These are phyloP conservation scores for Leptinotarsa peninsularis DNA, from an alignment of 2,888 invertebrate genomes.

Conservation along the genomic window DNA sequence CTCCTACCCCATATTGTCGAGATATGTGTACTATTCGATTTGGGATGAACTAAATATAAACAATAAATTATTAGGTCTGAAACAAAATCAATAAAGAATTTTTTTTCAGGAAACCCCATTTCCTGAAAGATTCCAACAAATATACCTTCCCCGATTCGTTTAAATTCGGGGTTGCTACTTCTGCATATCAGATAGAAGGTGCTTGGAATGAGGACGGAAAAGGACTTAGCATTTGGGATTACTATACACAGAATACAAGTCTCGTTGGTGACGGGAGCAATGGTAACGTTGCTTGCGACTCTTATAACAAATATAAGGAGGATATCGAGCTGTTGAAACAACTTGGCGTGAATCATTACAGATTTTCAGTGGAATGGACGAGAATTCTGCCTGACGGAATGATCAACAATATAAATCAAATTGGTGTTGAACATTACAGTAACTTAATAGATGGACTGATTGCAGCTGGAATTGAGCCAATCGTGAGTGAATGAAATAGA, in stretches of 20 bases:
- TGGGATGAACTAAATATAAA: no score
- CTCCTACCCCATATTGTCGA: no score
- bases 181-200: slow-evolving; percentile 54
- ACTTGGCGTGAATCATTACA: slow-evolving; percentile 70
- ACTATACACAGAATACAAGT: slow-evolving; percentile 69
- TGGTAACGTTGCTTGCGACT: slow-evolving; percentile 77
- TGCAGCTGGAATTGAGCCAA: slow-evolving; percentile 67
- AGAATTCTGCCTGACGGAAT: slow-evolving; percentile 75
- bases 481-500: slow-evolving; percentile 63
- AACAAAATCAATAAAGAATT: no score
- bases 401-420: slow-evolving; percentile 74
- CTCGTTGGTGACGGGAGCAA: slow-evolving; percentile 62
- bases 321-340: slow-evolving; percentile 71
- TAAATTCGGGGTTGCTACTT: slow-evolving; percentile 44
- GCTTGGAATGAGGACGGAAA: slow-evolving; percentile 65
- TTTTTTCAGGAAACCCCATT: no score
- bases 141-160: slow-evolving; percentile 39
- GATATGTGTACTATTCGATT: no score
- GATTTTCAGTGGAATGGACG: slow-evolving; percentile 76
- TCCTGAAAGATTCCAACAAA: not conserved
- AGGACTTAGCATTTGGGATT: slow-evolving; percentile 78
- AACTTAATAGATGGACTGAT: slow-evolving; percentile 79
- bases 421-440: slow-evolving; percentile 82
- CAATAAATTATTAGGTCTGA: no score
- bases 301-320: slow-evolving; percentile 72